A percentile compares a stretch with the other conserved stretches of the same genome.
phyloP scores from a whole-genome alignment of 2,113 vertebrate genomes.

The Podiceps cristatus region DNA sequence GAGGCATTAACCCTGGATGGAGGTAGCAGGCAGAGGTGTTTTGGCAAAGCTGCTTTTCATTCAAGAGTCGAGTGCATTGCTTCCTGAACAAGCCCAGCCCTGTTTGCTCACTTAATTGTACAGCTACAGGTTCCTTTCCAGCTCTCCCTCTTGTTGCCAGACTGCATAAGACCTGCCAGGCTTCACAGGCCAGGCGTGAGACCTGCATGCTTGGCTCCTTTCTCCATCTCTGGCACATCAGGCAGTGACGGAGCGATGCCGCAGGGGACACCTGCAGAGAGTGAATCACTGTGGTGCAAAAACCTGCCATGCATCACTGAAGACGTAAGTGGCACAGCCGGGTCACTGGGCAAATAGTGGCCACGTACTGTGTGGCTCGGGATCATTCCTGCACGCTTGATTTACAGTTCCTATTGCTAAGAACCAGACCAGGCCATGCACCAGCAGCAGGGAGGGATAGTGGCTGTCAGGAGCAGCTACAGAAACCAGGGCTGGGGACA shows the following conservation, averaged over 20 bases:
- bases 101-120: not conserved
- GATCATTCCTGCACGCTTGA: not conserved
- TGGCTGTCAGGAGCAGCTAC: not conserved
- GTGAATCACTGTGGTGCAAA: not conserved
- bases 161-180: not conserved
- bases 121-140: not conserved
- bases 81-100: not conserved
- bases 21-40: not conserved
- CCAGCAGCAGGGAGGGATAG: not conserved
- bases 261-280: not conserved
- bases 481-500: not conserved
- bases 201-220: not conserved
- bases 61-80: not conserved
- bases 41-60: conserved; percentile 3
- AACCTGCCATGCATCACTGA: not conserved
- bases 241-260: not conserved
- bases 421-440: not conserved
- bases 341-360: not conserved
- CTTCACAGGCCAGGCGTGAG: not conserved
- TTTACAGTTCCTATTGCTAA: not conserved
- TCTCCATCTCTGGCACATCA: accelerated
- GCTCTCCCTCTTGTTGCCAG: not conserved
- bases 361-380: accelerated
- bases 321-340: not conserved
- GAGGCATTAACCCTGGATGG: not conserved